phyloP scores from a whole-genome alignment of 2,113 vertebrate genomes.

The Ia io region DNA sequence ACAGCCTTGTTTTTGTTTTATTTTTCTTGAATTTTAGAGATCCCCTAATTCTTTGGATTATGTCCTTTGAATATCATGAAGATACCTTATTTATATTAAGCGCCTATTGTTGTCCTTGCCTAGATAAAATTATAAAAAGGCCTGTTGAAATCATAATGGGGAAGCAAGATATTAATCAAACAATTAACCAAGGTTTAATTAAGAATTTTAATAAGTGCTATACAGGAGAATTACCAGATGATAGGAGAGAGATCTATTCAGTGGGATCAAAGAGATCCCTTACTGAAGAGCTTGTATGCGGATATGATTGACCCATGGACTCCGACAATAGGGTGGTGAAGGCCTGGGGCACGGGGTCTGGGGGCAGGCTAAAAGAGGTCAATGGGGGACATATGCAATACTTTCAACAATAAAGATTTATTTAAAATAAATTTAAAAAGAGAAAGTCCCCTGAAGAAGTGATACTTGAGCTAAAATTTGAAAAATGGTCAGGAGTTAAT shows the following conservation, averaged over 20 bases:
- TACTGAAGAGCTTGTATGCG: too few relatives aligned
- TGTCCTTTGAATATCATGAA: neutral
- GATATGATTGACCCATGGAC: too few relatives aligned
- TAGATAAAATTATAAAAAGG: neutral
- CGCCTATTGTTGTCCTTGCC: neutral
- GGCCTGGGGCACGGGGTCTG: too few relatives aligned
- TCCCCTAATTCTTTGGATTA: neutral
- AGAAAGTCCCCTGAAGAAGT: neutral
- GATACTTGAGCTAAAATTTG: neutral
- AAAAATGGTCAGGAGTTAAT: neutral
- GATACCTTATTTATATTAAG: neutral
- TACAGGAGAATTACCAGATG: neutral
- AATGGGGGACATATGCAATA: too few relatives aligned
- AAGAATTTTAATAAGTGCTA: neutral
- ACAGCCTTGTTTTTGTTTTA: neutral
- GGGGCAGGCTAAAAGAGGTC: too few relatives aligned
- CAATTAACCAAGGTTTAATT: neutral
- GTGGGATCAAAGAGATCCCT: neutral
- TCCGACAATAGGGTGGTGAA: too few relatives aligned
- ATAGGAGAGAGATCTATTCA: neutral
- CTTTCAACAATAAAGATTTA: too few relatives aligned
- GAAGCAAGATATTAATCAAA: neutral
- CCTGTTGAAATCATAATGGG: neutral
- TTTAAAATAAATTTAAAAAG: too few relatives aligned
- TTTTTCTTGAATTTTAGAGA: neutral